Conservation (phyloP, 1,140 invertebrate genomes). For the Brachionus calyciflorus region DNA sequence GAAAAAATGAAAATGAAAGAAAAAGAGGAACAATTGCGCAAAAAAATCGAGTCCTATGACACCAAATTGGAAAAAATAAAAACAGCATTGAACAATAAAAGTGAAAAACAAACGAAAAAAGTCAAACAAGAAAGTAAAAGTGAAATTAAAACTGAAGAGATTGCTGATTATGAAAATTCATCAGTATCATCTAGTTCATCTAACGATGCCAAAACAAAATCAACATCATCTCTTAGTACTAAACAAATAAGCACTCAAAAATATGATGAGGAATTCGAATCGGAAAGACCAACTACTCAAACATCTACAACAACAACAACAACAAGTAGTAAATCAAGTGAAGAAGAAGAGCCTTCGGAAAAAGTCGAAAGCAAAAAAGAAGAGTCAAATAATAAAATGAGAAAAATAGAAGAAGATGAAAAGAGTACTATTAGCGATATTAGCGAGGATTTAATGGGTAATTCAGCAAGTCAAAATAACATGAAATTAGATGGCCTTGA, state of each 20-base stretch:
- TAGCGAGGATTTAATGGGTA: conserved; percentile 21
- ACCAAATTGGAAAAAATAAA: conserved; percentile 37
- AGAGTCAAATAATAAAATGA: background rate
- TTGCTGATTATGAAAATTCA: background rate
- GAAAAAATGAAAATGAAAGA: conserved; percentile 48
- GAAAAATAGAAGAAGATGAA: conserved; percentile 13
- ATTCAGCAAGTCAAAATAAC: background rate
- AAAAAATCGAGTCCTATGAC: conserved; percentile 46
- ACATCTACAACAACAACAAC: background rate
- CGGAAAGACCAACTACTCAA: background rate
- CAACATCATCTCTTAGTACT: background rate
- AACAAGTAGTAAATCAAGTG: background rate
- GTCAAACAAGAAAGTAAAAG: background rate
- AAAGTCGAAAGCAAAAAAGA: background rate
- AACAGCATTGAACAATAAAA: background rate
- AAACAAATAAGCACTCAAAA: background rate
- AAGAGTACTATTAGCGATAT: conserved; percentile 30
- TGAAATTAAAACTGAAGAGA: background rate
- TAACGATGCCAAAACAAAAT: background rate
- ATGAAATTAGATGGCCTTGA: conserved; percentile 2
- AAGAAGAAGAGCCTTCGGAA: background rate
- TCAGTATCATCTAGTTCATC: background rate
- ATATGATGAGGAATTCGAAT: conserved; percentile 23
- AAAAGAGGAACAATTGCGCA: conserved; percentile 48
- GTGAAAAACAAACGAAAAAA: background rate